A percentile compares a stretch with the other conserved stretches of the same genome.
Evolutionary conservation across 2,797 vertebrate genomes (phyloP).

Genomic region (Podarcis siculus): DNA sequence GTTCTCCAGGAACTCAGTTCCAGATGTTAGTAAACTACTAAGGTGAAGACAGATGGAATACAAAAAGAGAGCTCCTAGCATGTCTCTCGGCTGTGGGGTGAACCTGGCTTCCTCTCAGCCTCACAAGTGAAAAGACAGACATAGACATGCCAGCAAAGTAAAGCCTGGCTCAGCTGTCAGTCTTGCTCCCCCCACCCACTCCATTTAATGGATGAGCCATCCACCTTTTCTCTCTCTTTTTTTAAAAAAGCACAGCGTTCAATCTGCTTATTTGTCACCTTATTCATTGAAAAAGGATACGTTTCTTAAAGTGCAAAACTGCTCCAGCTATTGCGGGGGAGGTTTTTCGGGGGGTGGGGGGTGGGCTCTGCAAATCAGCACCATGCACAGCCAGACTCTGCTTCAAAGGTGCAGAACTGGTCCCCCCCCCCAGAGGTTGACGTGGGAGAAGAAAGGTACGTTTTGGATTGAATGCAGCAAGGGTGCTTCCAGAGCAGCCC

Average conservation of each 20-base stretch:
- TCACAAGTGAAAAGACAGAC: background rate
- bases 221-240: background rate
- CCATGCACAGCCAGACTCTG: conserved; percentile 8
- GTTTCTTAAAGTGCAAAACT: conserved; percentile 32
- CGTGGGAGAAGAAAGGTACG: conserved; percentile 23
- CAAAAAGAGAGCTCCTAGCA: conserved; percentile 12
- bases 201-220: background rate
- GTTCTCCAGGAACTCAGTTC: conserved; percentile 86
- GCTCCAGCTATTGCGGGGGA: conserved; percentile 12
- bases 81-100: background rate
- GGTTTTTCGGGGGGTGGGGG: conserved; percentile 2
- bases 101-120: background rate
- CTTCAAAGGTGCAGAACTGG: background rate
- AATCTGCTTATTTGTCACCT: background rate
- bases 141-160: background rate
- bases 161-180: background rate
- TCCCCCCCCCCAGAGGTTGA: background rate
- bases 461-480: conserved; percentile 34
- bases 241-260: background rate
- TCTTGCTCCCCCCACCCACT: background rate
- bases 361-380: conserved; percentile 25
- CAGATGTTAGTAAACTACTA: conserved; percentile 82
- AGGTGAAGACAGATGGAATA: conserved; percentile 40
- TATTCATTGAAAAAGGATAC: conserved; percentile 8
- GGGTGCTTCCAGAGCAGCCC: conserved; percentile 20